phyloP scores from a whole-genome alignment of 2,113 vertebrate species.

The Sturnira hondurensis region DNA sequence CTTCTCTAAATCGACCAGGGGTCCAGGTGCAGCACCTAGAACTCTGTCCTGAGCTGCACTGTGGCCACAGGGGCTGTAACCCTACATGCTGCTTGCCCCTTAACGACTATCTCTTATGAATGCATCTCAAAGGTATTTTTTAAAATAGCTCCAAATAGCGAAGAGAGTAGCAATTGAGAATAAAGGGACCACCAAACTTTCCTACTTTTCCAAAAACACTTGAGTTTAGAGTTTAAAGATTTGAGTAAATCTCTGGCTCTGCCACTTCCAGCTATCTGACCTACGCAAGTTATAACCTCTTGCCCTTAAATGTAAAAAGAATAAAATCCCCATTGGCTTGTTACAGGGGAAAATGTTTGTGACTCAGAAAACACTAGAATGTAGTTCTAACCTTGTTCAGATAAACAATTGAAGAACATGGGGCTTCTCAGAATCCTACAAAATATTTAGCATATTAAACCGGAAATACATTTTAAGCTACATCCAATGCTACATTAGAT shows the following conservation, averaged over 20 bases:
- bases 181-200: background rate
- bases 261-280: background rate
- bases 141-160: background rate
- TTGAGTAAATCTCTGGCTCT: background rate
- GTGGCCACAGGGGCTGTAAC: background rate
- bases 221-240: background rate
- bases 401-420: background rate
- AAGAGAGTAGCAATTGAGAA: background rate
- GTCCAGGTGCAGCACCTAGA: background rate
- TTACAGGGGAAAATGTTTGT: background rate
- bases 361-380: background rate
- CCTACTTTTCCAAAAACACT: background rate
- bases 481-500: background rate
- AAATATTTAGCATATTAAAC: background rate
- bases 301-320: background rate
- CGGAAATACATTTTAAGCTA: background rate
- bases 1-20: background rate
- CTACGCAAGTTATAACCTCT: background rate
- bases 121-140: background rate
- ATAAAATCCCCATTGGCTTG: background rate
- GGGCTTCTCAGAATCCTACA: background rate
- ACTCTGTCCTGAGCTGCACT: background rate
- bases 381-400: background rate
- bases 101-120: background rate
- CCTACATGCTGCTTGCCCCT: background rate